Percentiles rank a stretch among this genome's conserved stretches.
Evolutionary conservation across 2,888 invertebrate species (phyloP).

Genomic region (Philonicus albiceps): DNA sequence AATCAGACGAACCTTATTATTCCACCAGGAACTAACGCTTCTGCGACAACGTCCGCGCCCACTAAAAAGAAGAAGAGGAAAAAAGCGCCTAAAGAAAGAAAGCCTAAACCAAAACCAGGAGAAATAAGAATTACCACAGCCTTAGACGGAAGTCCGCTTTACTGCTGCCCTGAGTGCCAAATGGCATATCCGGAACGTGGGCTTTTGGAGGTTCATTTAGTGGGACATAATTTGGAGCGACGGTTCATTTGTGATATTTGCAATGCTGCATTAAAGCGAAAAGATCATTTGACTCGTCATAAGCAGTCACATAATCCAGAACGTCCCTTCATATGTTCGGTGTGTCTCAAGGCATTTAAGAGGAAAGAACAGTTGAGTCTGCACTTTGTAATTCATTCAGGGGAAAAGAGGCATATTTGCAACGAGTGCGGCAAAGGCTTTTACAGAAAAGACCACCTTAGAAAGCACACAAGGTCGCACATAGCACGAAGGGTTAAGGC

Average conservation of each 20-base stretch:
- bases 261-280: constrained; percentile 85
- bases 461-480: constrained; percentile 84
- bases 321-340: constrained; percentile 84
- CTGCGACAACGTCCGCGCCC: constrained; percentile 55
- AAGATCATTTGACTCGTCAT: constrained; percentile 86
- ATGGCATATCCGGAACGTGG: constrained; percentile 88
- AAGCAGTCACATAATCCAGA: constrained; percentile 90
- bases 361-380: constrained; percentile 87
- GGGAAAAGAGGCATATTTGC: constrained; percentile 85
- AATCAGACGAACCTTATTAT: not conserved
- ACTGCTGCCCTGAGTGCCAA: constrained; percentile 88
- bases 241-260: constrained; percentile 88
- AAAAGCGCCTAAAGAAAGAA: constrained; percentile 75
- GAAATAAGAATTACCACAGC: constrained; percentile 83
- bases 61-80: constrained; percentile 83
- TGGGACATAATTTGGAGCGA: constrained; percentile 85
- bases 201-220: constrained; percentile 80
- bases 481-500: constrained; percentile 85
- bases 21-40: constrained; percentile 52
- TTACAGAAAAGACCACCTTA: constrained; percentile 85
- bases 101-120: constrained; percentile 81
- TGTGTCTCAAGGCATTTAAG: constrained; percentile 87
- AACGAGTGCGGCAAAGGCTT: constrained; percentile 88
- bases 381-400: constrained; percentile 89
- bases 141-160: constrained; percentile 81